A percentile compares a stretch with the other conserved stretches of the same genome.
Evolutionary conservation across 2,113 vertebrate species (phyloP).

Genomic region (Pitta sordida): DNA sequence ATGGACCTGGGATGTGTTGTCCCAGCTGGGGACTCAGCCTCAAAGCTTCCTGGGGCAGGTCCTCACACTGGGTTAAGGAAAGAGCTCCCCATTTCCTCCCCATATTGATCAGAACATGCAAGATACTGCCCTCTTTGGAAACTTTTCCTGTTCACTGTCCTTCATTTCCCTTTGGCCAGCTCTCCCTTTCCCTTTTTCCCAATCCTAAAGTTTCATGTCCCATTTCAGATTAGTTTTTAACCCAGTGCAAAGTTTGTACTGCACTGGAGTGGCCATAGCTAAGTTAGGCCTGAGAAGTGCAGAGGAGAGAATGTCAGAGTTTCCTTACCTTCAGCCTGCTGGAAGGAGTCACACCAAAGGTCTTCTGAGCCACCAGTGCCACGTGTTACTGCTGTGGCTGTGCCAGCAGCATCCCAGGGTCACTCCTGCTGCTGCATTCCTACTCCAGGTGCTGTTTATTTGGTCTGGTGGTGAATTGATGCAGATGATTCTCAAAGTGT

Average conservation of each 20-base stretch:
- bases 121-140: neutral
- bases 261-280: neutral
- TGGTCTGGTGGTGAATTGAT: neutral
- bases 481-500: neutral
- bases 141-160: neutral
- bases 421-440: neutral
- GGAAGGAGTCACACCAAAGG: neutral
- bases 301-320: neutral
- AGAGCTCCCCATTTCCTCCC: neutral
- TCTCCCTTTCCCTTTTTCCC: neutral
- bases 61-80: neutral
- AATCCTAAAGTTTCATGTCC: neutral
- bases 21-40: neutral
- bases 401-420: neutral
- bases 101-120: neutral
- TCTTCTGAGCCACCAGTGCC: neutral
- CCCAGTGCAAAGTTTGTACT: neutral
- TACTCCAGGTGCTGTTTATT: neutral
- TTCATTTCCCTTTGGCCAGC: neutral
- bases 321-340: constrained; percentile 52
- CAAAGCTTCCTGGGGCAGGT: neutral
- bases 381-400: neutral
- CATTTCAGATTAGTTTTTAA: neutral
- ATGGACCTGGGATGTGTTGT: neutral
- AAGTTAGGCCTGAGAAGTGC: neutral